These are phyloP conservation scores for Arion vulgaris DNA, from an alignment of 1,140 invertebrate species.

Conservation along the genomic window DNA sequence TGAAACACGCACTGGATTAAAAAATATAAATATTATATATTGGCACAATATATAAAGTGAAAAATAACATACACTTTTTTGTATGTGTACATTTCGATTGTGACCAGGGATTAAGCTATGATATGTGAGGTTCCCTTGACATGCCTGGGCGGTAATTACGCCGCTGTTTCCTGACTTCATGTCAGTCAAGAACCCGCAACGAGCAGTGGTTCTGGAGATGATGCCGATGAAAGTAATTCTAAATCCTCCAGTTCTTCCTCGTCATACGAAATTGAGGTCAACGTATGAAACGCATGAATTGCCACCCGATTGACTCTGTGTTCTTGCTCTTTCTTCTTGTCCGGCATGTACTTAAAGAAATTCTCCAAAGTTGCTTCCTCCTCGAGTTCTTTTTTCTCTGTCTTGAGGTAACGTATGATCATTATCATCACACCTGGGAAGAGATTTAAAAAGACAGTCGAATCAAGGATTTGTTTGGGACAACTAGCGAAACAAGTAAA, in stretches of 20 bases:
- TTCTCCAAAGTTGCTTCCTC: conserved; percentile 65
- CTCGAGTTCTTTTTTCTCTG: conserved; percentile 64
- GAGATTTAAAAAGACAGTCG: no score
- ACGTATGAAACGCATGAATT: conserved; percentile 65
- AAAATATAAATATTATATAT: no score
- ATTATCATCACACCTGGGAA: conserved; percentile 61
- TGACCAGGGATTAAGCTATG: no score
- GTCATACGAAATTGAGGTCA: conserved; percentile 60
- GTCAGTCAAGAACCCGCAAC: not conserved
- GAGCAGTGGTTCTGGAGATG: conserved; percentile 28
- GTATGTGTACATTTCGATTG: no score
- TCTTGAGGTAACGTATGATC: conserved; percentile 67
- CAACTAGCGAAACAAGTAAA: no score
- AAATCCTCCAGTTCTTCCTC: conserved; percentile 43
- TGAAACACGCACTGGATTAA: no score
- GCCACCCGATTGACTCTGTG: conserved; percentile 64
- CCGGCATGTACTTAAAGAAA: conserved; percentile 66
- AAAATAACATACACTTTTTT: no score
- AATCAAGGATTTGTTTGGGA: no score
- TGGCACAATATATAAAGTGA: no score
- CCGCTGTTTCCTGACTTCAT: no score
- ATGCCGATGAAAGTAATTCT: conserved; percentile 20
- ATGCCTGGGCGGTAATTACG: no score
- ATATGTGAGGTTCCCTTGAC: no score
- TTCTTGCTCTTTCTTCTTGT: conserved; percentile 56